Conservation (phyloP, 2,797 vertebrate genomes). For the Labeo calbasu region DNA sequence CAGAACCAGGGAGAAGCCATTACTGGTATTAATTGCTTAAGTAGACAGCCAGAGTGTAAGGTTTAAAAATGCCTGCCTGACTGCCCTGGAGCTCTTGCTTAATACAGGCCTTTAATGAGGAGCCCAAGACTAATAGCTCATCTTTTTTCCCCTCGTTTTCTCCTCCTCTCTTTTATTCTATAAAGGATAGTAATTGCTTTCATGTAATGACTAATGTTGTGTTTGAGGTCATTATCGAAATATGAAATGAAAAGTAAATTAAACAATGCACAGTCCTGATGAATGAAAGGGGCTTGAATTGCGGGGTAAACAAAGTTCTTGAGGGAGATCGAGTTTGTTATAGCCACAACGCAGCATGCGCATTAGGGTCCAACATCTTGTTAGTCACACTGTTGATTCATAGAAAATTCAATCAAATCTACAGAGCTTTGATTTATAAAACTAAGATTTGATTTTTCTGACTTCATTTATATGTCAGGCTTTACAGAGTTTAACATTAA, state of each 20-base stretch:
- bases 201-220: constrained; percentile 49
- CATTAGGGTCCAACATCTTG: not conserved
- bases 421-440: too few relatives aligned
- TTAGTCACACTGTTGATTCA: not conserved
- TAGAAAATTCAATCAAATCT: too few relatives aligned
- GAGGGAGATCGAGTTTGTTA: constrained; percentile 9
- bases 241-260: constrained; percentile 20
- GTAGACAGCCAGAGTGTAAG: constrained; percentile 52
- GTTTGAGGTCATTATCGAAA: constrained; percentile 33
- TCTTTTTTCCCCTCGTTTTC: constrained; percentile 26
- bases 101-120: constrained; percentile 61
- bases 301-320: constrained; percentile 29
- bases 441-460: not conserved
- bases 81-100: constrained; percentile 57
- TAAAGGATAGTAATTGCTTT: constrained; percentile 43
- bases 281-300: constrained; percentile 6
- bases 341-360: not conserved
- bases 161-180: constrained; percentile 44
- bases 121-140: constrained; percentile 53
- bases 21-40: constrained; percentile 65
- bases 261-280: constrained; percentile 13
- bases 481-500: not conserved
- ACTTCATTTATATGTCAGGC: not conserved
- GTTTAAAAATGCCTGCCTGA: constrained; percentile 56
- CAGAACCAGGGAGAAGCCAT: constrained; percentile 45